Conservation (phyloP, 2,888 invertebrate species). For the Pristionchus fissidentatus region DNA sequence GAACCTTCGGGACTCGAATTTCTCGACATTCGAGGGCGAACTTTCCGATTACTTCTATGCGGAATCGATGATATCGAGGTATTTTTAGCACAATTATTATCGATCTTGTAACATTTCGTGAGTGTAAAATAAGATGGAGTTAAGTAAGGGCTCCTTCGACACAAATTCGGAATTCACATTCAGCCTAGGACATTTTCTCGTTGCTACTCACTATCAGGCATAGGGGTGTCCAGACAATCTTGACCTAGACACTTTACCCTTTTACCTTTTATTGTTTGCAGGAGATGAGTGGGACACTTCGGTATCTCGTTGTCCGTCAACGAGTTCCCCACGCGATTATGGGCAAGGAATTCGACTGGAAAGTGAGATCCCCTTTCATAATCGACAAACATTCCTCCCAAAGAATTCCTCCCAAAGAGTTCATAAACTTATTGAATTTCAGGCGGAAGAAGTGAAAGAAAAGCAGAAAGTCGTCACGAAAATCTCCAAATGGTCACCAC, state of each 20-base stretch:
- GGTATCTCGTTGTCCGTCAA: slow-evolving; percentile 69
- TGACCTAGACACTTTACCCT: too few relatives aligned
- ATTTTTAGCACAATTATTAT: background rate
- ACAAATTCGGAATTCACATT: too few relatives aligned
- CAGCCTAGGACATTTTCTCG: too few relatives aligned
- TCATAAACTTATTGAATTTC: background rate
- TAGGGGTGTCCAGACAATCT: background rate
- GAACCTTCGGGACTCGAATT: slow-evolving; percentile 41
- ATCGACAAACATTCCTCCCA: background rate
- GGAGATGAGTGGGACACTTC: slow-evolving; percentile 68
- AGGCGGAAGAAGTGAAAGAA: slow-evolving; percentile 35
- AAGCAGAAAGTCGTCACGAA: slow-evolving; percentile 19
- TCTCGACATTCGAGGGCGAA: slow-evolving; percentile 44
- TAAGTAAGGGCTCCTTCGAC: too few relatives aligned
- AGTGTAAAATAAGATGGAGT: too few relatives aligned
- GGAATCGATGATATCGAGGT: slow-evolving; percentile 47
- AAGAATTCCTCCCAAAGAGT: background rate
- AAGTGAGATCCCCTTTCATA: slow-evolving; percentile 55
- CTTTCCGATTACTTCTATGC: slow-evolving; percentile 43
- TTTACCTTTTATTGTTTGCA: slow-evolving; percentile 32
- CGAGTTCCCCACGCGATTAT: slow-evolving; percentile 69
- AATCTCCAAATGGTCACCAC: slow-evolving; percentile 48
- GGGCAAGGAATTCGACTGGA: slow-evolving; percentile 67
- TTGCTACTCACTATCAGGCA: background rate
- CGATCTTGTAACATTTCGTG: too few relatives aligned